Base-by-base conservation (phyloP, 2,888 invertebrate species). In the Penaeus monodon region DNA sequence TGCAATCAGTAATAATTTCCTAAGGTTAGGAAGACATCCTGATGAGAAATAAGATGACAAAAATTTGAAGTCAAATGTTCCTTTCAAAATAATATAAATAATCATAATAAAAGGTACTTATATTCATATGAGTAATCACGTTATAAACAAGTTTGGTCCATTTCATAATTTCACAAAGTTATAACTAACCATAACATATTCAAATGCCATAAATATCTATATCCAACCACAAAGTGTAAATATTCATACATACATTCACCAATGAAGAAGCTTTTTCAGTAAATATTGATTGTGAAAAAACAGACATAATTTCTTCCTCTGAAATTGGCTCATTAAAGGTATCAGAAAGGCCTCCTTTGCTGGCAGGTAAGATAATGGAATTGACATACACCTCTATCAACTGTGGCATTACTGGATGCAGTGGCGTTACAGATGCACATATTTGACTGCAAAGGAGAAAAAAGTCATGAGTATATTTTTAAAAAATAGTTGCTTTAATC, bases 341-440 rank as follows among this genome's bases (percentile, higher is more conserved):
- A 92, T 98, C 97, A 33, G 86, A 20, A 7, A 94, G 93, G 0
- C 94, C 93, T 64, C 94, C 94, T 92, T 95, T 95, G 92, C 20
- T 91, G 90, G 88, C 92, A 7, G 83, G 82, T 24, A 84, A 73
- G 70, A 93, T 91, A 89, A 98, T 96, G 3, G 98, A 98, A 92
- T 96, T 97, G 0, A 99, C 97, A 91, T 97, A 99, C 0, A 97
- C 98, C 93, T 99, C 98, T 1, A 99, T 96, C 57, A 99, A 93
- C 3, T 96, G 96, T 0, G 98, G 98, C 92, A 99, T 94, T 1
- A 98, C 97, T 0, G 98, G 96, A 93, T 99, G 99, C 78, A 99
- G 93, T 0, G 99, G 99, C n/a, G 96, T 95, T 1, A 95, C 95
- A 90, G 97, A 96, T 90, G 95, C 95, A 91, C 97, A 96, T 86